Base-by-base conservation (phyloP, 92 coral and sea anemone species). In the Heliopora coerulea region DNA sequence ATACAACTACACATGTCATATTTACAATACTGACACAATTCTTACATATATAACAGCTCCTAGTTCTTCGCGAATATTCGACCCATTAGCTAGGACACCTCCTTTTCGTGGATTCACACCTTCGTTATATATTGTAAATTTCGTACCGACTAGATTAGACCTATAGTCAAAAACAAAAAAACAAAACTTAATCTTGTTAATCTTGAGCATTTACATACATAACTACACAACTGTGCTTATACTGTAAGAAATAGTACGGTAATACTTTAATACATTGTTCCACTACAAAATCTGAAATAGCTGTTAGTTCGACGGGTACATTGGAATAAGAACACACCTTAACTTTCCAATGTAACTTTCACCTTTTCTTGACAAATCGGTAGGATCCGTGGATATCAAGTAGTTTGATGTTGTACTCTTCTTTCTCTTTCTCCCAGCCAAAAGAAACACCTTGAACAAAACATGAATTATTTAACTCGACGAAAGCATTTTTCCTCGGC, bases 61-160 rank as follows among this genome's bases (percentile, higher is more conserved):
- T 44, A 93, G 73, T 74, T 93, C 98, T 69, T 93, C 96, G 37
- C 98, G 83, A 39, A 93, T 85, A 68, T 93, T 93, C 34, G 96
- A 93, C 15, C 91, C 91, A 78, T 93, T 96, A 7, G 98, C 88
- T 86, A 93, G 78, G 15, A 90, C 96, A 13, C 98, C 98, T 23
- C 98, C 98, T 76, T 93, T 93, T 56, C 76, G 68, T 3, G 98
- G 98, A 64, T 93, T 93, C 10, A 93, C 96, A n/a, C 98, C 98
- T 46, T 86, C 89, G 83, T 93, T 88, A 77, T 87, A 93, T 67
- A 93, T 85, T 49, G 98, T 89, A 65, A 93, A 93, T 59, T 80
- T 87, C 77, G 98, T 93, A 15, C 98, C 98, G 42, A 93, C 91
- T 59, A 93, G 88, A 73, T 93, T 93, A 31, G 98, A 92, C 70